These are phyloP conservation scores for Moxostoma hubbsi DNA, from an alignment of 2,797 vertebrate species.

Conservation along the genomic window DNA sequence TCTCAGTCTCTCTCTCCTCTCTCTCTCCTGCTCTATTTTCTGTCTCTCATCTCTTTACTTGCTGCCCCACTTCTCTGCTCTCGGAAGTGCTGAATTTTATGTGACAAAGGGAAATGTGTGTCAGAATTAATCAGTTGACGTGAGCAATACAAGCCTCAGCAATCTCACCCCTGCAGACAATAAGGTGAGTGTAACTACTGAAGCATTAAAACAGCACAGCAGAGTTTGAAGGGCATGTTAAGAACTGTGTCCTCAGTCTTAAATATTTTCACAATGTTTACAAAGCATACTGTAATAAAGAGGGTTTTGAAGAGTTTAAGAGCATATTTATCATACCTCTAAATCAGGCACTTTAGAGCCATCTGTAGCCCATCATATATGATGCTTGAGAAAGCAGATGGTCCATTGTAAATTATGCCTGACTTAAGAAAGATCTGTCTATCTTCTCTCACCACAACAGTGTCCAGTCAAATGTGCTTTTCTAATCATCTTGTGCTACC, in stretches of 20 bases:
- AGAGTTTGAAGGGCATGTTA: not conserved
- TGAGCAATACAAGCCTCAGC: slow-evolving; percentile 36
- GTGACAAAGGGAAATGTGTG: slow-evolving; percentile 50
- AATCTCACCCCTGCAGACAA: slow-evolving; percentile 25
- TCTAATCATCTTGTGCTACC: slow-evolving; percentile 34
- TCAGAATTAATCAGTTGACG: slow-evolving; percentile 44
- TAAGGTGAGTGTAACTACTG: slow-evolving; percentile 34
- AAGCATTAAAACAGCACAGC: slow-evolving; percentile 18
- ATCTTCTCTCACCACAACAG: slow-evolving; percentile 10
- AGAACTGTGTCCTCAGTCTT: not conserved
- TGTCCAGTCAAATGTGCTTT: slow-evolving; percentile 12
- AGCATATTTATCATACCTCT: slow-evolving; percentile 12
- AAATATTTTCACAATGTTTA: slow-evolving; percentile 1
- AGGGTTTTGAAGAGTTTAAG: not conserved
- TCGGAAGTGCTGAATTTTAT: slow-evolving; percentile 38
- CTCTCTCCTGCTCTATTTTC: slow-evolving; percentile 2
- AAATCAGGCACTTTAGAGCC: not conserved
- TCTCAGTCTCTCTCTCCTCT: not conserved
- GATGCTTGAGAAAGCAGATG: slow-evolving; percentile 39
- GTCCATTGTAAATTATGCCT: slow-evolving; percentile 25
- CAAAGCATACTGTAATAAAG: not conserved
- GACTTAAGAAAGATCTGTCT: slow-evolving; percentile 42
- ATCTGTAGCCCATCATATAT: slow-evolving; percentile 4
- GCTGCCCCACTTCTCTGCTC: slow-evolving; percentile 24
- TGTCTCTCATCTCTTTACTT: slow-evolving; percentile 21